Percentiles rank a stretch among this genome's conserved stretches.
Conservation (phyloP, 2,113 vertebrate species). For the Mus musculus region DNA sequence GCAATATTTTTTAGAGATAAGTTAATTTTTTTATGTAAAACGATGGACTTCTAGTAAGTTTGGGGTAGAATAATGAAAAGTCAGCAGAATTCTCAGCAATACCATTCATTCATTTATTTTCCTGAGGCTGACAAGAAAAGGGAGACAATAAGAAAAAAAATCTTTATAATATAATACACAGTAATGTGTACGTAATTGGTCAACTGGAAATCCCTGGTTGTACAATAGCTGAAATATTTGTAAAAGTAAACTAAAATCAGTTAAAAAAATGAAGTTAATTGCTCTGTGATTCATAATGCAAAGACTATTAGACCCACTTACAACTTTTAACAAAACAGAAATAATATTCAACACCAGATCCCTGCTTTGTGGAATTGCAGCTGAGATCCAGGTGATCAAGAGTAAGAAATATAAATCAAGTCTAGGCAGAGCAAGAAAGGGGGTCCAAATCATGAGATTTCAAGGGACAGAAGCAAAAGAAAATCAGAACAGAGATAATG, state of each 20-base stretch:
- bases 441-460: neutral
- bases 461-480: neutral
- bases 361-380: neutral
- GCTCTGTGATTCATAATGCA: neutral
- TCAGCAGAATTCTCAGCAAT: neutral
- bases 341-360: neutral
- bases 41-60: neutral
- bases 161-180: constrained; percentile 19
- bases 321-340: neutral
- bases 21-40: neutral
- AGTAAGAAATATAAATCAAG: neutral
- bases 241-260: constrained; percentile 12
- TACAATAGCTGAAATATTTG: neutral
- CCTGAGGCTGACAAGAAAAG: neutral
- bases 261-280: constrained; percentile 17
- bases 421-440: neutral
- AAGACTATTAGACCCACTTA: neutral
- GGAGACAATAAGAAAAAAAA: neutral
- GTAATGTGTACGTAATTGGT: neutral
- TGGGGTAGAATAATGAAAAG: neutral
- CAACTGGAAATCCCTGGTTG: neutral
- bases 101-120: constrained; percentile 40
- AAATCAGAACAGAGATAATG: neutral
- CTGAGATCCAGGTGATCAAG: neutral
- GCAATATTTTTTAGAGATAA: neutral